These are phyloP conservation scores for Anorthoa munda DNA, from an alignment of 2,888 invertebrate species.

Conservation along the genomic window DNA sequence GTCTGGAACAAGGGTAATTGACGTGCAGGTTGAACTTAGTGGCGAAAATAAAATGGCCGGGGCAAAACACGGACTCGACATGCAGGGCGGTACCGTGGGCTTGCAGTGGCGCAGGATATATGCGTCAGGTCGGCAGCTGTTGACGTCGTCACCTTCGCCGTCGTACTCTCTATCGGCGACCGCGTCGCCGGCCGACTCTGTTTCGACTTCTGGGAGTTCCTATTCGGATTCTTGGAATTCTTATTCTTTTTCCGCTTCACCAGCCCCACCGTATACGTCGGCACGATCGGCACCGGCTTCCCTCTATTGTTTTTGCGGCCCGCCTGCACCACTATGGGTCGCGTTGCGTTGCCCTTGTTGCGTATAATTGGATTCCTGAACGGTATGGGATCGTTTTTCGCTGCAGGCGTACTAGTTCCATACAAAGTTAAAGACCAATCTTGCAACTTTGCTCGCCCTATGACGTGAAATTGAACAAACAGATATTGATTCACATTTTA, in stretches of 20 bases:
- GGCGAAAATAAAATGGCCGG: constrained; percentile 79
- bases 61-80: constrained; percentile 81
- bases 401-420: constrained; percentile 94
- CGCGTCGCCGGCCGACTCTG: constrained; percentile 90
- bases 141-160: constrained; percentile 78
- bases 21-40: constrained; percentile 83
- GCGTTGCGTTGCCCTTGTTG: constrained; percentile 85
- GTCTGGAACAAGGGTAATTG: constrained; percentile 82
- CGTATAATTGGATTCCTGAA: constrained; percentile 86
- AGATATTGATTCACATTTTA: constrained; percentile 61
- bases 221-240: constrained; percentile 90
- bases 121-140: constrained; percentile 89
- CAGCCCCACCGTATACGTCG: constrained; percentile 86
- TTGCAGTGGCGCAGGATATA: constrained; percentile 93
- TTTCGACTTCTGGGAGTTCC: constrained; percentile 88
- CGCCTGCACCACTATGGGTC: constrained; percentile 86
- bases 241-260: constrained; percentile 90
- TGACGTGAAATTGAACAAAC: constrained; percentile 74
- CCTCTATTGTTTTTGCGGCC: constrained; percentile 85
- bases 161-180: constrained; percentile 89
- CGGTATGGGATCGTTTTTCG: constrained; percentile 92
- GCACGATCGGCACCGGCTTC: constrained; percentile 82
- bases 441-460: constrained; percentile 97
- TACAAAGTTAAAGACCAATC: constrained; percentile 98
- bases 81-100: constrained; percentile 87